A percentile compares a stretch with the other conserved stretches of the same genome.
phyloP scores from a whole-genome alignment of 2,797 vertebrate genomes.

The Sciurus carolinensis region DNA sequence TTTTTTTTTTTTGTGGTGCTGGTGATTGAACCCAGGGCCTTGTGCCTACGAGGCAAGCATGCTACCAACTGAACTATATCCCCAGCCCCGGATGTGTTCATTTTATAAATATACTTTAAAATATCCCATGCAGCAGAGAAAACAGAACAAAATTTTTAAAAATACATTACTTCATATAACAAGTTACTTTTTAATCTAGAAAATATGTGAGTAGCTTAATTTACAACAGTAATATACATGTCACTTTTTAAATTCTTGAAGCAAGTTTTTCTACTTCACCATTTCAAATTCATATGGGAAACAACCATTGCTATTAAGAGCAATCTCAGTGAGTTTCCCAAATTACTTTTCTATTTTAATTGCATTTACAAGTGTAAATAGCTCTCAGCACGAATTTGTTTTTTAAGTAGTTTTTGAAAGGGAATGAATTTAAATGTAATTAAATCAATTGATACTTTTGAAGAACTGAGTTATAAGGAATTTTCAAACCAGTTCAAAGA shows the following conservation, averaged over 20 bases:
- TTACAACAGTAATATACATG: not conserved
- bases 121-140: not conserved
- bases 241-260: slow-evolving; percentile 50
- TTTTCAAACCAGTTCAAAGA: slow-evolving; percentile 63
- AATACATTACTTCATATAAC: not conserved
- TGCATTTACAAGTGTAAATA: slow-evolving; percentile 70
- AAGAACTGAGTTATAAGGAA: slow-evolving; percentile 57
- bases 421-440: slow-evolving; percentile 64
- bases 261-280: slow-evolving; percentile 30
- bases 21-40: too few relatives aligned
- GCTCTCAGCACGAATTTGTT: slow-evolving; percentile 68
- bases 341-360: slow-evolving; percentile 45
- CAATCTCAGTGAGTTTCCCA: slow-evolving; percentile 61
- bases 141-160: slow-evolving; percentile 23
- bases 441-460: slow-evolving; percentile 34
- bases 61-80: too few relatives aligned
- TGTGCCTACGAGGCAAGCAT: too few relatives aligned
- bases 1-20: too few relatives aligned
- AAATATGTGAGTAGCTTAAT: slow-evolving; percentile 50
- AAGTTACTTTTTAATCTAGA: slow-evolving; percentile 62
- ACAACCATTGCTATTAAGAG: slow-evolving; percentile 58
- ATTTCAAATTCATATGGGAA: slow-evolving; percentile 47
- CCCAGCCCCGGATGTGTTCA: too few relatives aligned
- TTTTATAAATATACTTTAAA: slow-evolving; percentile 43
- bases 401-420: slow-evolving; percentile 57